phyloP scores from a whole-genome alignment of 2,888 invertebrate species.

The Drosophila sordidula region DNA sequence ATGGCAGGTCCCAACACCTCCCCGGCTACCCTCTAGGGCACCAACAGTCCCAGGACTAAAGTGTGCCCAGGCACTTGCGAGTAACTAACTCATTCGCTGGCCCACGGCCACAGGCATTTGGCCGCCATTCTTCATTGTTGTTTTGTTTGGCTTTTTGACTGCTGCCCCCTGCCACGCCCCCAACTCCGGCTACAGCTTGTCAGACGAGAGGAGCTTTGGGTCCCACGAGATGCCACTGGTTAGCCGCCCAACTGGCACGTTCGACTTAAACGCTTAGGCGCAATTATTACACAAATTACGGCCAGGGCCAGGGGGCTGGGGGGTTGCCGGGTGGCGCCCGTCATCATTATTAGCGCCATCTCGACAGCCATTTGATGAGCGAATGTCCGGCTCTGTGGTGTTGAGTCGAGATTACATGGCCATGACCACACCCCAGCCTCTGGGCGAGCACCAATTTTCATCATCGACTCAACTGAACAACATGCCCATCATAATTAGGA shows the following conservation, averaged over 20 bases:
- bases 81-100: conserved; percentile 56
- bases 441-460: conserved; percentile 56
- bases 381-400: conserved; percentile 40
- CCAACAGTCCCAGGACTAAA: conserved; percentile 9
- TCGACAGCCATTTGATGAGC: conserved; percentile 61
- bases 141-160: conserved; percentile 47
- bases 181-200: too few relatives aligned
- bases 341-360: conserved; percentile 67
- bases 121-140: conserved; percentile 50
- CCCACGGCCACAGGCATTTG: conserved; percentile 47
- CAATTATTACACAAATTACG: conserved; percentile 80
- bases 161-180: conserved; percentile 13
- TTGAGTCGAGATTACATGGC: conserved; percentile 53
- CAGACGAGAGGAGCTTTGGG: conserved; percentile 1
- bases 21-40: neutral
- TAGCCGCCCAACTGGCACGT: conserved; percentile 67
- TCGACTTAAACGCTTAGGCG: conserved; percentile 79
- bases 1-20: conserved; percentile 1
- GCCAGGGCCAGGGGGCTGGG: conserved; percentile 1
- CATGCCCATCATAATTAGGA: conserved; percentile 81
- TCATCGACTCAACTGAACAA: conserved; percentile 62
- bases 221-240: conserved; percentile 69
- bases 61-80: conserved; percentile 35
- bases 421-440: conserved; percentile 22
- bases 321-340: conserved; percentile 11